Evolutionary conservation across 1,140 invertebrate genomes (phyloP).

Genomic region (Trichoplusia ni): DNA sequence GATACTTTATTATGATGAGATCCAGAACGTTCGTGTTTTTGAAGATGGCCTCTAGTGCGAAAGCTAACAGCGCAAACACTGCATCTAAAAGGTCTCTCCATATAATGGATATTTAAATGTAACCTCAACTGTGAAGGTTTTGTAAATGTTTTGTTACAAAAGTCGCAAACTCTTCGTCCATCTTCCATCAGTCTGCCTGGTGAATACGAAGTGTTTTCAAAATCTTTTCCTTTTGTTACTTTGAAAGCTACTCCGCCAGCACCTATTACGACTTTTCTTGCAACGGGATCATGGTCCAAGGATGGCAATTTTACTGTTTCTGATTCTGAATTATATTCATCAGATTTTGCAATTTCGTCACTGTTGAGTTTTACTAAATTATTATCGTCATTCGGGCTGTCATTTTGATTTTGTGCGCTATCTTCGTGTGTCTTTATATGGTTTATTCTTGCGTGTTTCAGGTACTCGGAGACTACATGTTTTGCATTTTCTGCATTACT

Average conservation of each 20-base stretch:
- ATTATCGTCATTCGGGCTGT: slow-evolving; percentile 60
- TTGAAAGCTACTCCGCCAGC: slow-evolving; percentile 79
- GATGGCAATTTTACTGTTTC: slow-evolving; percentile 57
- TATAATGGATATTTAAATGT: slow-evolving; percentile 98
- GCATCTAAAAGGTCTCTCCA: slow-evolving; percentile 95
- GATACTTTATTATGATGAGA: slow-evolving; percentile 95
- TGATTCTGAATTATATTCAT: slow-evolving; percentile 55
- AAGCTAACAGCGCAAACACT: slow-evolving; percentile 95
- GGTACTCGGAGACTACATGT: slow-evolving; percentile 83
- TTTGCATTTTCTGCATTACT: slow-evolving; percentile 80
- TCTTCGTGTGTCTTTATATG: slow-evolving; percentile 76
- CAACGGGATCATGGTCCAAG: slow-evolving; percentile 71
- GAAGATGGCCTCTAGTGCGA: slow-evolving; percentile 94
- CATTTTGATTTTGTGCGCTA: slow-evolving; percentile 49
- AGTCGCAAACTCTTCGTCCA: slow-evolving; percentile 90
- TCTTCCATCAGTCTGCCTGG: slow-evolving; percentile 85
- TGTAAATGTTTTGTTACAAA: slow-evolving; percentile 95
- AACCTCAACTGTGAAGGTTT: slow-evolving; percentile 94
- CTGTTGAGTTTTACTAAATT: slow-evolving; percentile 52
- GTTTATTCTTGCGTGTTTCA: slow-evolving; percentile 83
- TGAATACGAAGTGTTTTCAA: slow-evolving; percentile 70
- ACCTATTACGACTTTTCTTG: slow-evolving; percentile 78
- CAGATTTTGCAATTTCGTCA: slow-evolving; percentile 58
- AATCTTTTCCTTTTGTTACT: slow-evolving; percentile 75
- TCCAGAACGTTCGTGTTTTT: slow-evolving; percentile 94